Conservation (phyloP, 2,113 vertebrate species). For the Sitta europaea region DNA sequence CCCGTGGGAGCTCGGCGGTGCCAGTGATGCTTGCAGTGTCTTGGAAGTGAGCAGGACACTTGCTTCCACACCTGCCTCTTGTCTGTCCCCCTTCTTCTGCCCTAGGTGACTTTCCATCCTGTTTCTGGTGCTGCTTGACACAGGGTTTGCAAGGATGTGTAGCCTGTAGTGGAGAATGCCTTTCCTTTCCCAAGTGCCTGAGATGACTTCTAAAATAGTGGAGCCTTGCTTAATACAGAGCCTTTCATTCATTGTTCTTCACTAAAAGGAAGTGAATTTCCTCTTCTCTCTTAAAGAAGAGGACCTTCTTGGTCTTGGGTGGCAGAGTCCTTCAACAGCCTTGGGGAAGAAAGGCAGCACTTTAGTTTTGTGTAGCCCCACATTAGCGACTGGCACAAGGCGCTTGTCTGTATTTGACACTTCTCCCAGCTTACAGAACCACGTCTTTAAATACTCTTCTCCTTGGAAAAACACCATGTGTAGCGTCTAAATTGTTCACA, state of each 20-base stretch:
- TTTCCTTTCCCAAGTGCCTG: neutral
- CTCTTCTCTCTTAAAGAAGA: no score
- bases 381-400: neutral
- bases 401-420: neutral
- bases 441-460: neutral
- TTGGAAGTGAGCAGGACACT: neutral
- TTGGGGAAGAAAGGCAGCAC: neutral
- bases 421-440: neutral
- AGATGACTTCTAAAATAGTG: neutral
- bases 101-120: neutral
- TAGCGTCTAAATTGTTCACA: neutral
- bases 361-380: neutral
- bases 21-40: neutral
- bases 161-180: fast-evolving
- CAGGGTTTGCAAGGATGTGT: neutral
- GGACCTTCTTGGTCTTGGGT: neutral
- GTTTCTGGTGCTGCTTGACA: fast-evolving
- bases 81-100: neutral
- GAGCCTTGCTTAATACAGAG: neutral
- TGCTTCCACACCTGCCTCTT: fast-evolving
- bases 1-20: neutral
- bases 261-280: no score
- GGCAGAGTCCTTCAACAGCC: fast-evolving
- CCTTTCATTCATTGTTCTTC: neutral
- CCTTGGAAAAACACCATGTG: neutral